Percentiles rank a stretch among this genome's conserved stretches.
Evolutionary conservation across 2,797 vertebrate species (phyloP).

Genomic region (Danio kyathit): DNA sequence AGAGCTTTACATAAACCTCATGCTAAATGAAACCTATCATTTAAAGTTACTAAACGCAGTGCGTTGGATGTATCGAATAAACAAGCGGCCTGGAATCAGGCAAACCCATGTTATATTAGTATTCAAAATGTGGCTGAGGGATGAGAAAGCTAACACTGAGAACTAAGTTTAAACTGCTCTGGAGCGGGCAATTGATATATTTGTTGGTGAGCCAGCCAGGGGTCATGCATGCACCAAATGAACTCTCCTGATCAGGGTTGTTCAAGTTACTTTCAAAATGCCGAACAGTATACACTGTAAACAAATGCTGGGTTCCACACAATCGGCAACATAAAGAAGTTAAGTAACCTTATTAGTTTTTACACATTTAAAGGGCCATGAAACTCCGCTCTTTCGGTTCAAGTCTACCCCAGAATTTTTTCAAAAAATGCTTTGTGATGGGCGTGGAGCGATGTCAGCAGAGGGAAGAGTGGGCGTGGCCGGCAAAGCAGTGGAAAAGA

Average conservation of each 20-base stretch:
- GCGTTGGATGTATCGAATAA: constrained; percentile 51
- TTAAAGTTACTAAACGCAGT: constrained; percentile 44
- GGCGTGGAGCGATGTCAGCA: no score
- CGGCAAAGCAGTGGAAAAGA: no score
- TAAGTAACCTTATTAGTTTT: no score
- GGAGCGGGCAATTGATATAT: constrained; percentile 51
- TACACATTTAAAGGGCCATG: no score
- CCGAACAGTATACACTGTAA: no score
- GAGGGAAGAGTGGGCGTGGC: no score
- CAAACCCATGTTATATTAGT: constrained; percentile 34
- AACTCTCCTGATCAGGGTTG: constrained; percentile 25
- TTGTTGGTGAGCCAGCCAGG: constrained; percentile 38
- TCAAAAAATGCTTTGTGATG: no score
- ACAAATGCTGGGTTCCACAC: no score
- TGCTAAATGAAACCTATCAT: constrained; percentile 40
- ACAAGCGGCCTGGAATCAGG: constrained; percentile 31
- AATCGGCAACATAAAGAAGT: no score
- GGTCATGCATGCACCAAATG: constrained; percentile 52
- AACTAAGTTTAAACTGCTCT: constrained; percentile 51
- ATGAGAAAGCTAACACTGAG: constrained; percentile 39
- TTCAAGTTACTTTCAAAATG: constrained; percentile 25
- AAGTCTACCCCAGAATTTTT: no score
- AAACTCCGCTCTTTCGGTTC: no score
- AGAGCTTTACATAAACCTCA: constrained; percentile 50
- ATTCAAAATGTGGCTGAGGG: constrained; percentile 24